Percentiles rank a stretch among this genome's conserved stretches.
Evolutionary conservation across 1,140 invertebrate species (phyloP).

Genomic region (Halictus rubicundus): DNA sequence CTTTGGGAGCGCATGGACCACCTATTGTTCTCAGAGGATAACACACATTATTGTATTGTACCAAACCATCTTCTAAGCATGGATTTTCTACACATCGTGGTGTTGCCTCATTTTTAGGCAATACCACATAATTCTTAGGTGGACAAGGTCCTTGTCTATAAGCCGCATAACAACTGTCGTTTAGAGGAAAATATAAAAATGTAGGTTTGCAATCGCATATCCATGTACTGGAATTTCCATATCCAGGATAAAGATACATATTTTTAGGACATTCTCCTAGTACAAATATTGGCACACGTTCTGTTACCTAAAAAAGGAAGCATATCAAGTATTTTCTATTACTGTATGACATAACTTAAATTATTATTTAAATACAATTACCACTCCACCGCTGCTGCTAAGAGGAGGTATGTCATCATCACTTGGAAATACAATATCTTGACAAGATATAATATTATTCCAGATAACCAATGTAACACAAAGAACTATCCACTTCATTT

Average conservation of each 20-base stretch:
- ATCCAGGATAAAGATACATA: constrained; percentile 84
- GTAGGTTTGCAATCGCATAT: constrained; percentile 85
- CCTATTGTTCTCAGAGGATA: constrained; percentile 75
- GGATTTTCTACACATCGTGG: constrained; percentile 83
- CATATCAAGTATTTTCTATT: background rate
- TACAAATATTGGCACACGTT: constrained; percentile 79
- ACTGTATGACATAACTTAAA: background rate
- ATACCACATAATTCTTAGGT: constrained; percentile 80
- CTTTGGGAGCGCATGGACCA: constrained; percentile 72
- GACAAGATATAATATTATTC: constrained; percentile 48
- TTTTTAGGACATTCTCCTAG: constrained; percentile 82
- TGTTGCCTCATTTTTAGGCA: constrained; percentile 78
- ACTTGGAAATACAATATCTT: constrained; percentile 66
- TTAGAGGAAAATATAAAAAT: constrained; percentile 83
- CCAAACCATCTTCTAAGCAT: constrained; percentile 79
- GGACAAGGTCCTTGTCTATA: constrained; percentile 84
- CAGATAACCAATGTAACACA: constrained; percentile 36
- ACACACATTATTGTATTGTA: constrained; percentile 80
- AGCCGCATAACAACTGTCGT: constrained; percentile 83
- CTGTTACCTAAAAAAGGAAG: constrained; percentile 55
- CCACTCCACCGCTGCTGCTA: constrained; percentile 54
- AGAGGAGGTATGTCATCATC: constrained; percentile 53
- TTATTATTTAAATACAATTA: constrained; percentile 45
- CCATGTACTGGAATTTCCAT: constrained; percentile 82
- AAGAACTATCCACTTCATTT: constrained; percentile 55